Evolutionary conservation across 2,113 vertebrate species (phyloP).

Genomic region (Syrrhaptes paradoxus): DNA sequence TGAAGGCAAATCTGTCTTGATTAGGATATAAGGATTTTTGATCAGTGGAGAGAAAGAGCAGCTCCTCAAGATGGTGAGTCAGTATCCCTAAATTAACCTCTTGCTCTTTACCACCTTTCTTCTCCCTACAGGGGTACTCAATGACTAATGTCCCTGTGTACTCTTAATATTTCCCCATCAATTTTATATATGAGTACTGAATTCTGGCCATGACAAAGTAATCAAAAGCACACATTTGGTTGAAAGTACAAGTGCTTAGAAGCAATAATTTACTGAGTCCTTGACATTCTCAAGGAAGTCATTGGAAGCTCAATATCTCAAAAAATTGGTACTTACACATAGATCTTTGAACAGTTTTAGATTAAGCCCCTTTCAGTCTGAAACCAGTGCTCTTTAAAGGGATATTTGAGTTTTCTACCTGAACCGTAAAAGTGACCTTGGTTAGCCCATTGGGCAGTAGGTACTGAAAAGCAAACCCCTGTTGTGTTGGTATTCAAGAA

Average conservation of each 20-base stretch:
- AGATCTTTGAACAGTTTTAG: neutral
- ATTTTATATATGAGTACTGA: neutral
- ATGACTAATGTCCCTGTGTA: neutral
- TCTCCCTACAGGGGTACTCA: neutral
- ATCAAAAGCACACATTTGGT: neutral
- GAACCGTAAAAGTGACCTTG: neutral
- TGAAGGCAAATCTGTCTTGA: neutral
- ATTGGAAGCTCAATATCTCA: neutral
- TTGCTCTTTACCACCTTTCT: neutral
- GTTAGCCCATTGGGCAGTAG: neutral
- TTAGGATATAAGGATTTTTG: neutral
- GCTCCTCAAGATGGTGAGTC: neutral
- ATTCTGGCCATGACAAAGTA: neutral
- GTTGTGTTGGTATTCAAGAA: neutral
- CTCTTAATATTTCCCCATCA: neutral
- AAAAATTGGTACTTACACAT: neutral
- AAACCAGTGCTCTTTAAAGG: neutral
- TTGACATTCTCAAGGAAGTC: neutral
- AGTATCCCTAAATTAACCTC: neutral
- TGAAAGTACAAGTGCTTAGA: neutral
- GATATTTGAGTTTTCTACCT: neutral
- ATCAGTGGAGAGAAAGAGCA: neutral
- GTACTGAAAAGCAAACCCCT: neutral
- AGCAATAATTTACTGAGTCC: neutral
- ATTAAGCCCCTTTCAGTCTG: neutral